Percentiles rank a stretch among this genome's conserved stretches.
Conservation (phyloP, 2,888 invertebrate species). For the Eretmocerus hayati region DNA sequence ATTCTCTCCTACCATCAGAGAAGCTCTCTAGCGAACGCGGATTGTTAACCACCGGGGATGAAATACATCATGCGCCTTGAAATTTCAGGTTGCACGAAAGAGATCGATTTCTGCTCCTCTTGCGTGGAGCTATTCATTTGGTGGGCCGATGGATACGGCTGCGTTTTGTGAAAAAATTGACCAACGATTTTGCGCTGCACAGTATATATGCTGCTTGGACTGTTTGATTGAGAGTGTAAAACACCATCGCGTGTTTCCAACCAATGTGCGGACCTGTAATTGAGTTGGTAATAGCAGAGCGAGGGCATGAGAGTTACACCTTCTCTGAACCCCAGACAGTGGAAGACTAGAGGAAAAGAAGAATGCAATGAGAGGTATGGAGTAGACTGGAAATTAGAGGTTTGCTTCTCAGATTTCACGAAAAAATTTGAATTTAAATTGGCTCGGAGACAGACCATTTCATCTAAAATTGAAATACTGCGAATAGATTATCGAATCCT, state of each 20-base stretch:
- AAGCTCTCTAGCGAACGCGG: no score
- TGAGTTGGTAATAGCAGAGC: conserved; percentile 32
- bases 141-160: no score
- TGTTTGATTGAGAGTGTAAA: conserved; percentile 15
- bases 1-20: no score
- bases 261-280: conserved; percentile 29
- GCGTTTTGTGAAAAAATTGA: conserved; percentile 11
- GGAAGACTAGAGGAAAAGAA: conserved; percentile 3
- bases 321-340: conserved; percentile 12
- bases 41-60: no score
- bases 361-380: neutral
- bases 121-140: conserved; percentile 9
- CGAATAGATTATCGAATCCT: no score
- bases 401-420: no score
- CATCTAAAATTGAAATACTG: no score
- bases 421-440: no score
- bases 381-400: neutral
- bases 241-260: conserved; percentile 30
- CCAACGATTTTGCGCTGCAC: neutral
- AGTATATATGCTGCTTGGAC: neutral
- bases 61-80: no score
- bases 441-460: no score
- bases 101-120: no score
- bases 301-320: conserved; percentile 33
- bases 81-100: no score